Evolutionary conservation across 2,113 vertebrate species (phyloP), one percentile per base, ranked within the genome.

Genomic region (Zosterops hypoxanthus): DNA sequence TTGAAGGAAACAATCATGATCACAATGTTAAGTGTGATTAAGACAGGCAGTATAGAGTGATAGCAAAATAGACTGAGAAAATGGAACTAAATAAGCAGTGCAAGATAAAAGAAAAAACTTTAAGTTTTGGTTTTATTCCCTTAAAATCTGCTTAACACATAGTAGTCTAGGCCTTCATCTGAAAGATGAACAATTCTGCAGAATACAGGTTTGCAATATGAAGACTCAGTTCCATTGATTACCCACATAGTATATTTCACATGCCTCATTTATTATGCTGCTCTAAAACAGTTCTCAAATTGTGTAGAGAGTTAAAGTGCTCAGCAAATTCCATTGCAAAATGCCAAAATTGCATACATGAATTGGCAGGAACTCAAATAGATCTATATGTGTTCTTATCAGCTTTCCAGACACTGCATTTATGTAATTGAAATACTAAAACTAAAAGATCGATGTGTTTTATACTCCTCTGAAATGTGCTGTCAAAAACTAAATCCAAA

Each of bases 371-470:
- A 92, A 63, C 33, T 81, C 80, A 73, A 59, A 78, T 33, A 87
- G 46, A 61, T 63, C 59, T 90, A 44, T 83, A 80, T 86, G 69
- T 39, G 55, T 80, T 88, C 76, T 77, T 52, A 69, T 31, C 52
- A 93, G 76, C 68, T 96, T 90, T 92, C 60, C 50, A 95, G 80
- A 88, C 42, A 28, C 36, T 66, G 55, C 68, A 92, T 86, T 92
- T 95, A 72, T 63, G 39, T 81, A 90, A 93, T 6, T 88, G 68
- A 83, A 95, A 86, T 88, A 83, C 19, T 77, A 73, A 80, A 85
- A 42, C 46, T 50, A 55, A 66, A 80, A 88, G 76, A 88, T 81
- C 19, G 2, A 61, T 88, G 59, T 80, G 8, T 64, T 90, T 93
- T 78, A 89, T 83, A 82, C 52, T 92, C 42, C 8, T 80, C 46